phyloP scores from a whole-genome alignment of 2,797 vertebrate species.

The Morus bassanus region DNA sequence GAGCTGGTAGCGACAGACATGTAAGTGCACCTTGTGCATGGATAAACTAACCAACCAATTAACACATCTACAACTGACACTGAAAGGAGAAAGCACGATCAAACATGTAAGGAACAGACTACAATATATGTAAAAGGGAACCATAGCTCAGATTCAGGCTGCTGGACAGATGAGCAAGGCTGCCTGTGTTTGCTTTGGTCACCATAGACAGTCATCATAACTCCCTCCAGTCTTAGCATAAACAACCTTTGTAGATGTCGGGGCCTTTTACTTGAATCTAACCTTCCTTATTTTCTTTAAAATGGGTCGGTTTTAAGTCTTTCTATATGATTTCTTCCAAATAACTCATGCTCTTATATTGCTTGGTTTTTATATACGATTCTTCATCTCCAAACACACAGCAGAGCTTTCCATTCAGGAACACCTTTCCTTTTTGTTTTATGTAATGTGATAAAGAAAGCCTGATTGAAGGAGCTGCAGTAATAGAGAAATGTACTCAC shows the following conservation, averaged over 20 bases:
- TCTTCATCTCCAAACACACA: not conserved
- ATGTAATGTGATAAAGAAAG: not conserved
- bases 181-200: not conserved
- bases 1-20: not conserved
- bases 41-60: not conserved
- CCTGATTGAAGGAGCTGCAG: not conserved
- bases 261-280: not conserved
- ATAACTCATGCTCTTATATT: not conserved
- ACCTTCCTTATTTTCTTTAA: not conserved
- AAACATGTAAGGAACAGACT: not conserved
- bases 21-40: not conserved
- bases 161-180: not conserved
- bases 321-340: not conserved
- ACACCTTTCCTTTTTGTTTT: not conserved
- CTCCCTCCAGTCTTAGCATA: not conserved
- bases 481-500: not conserved
- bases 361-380: not conserved
- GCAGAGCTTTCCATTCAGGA: not conserved
- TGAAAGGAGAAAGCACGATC: not conserved
- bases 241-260: not conserved
- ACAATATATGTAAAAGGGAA: not conserved
- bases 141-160: not conserved
- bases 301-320: not conserved
- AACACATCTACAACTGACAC: not conserved
- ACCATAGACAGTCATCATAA: not conserved